Percentiles rank a stretch among this genome's conserved stretches.
Evolutionary conservation across 2,888 invertebrate species (phyloP).

Genomic region (Chymomyza amoena): DNA sequence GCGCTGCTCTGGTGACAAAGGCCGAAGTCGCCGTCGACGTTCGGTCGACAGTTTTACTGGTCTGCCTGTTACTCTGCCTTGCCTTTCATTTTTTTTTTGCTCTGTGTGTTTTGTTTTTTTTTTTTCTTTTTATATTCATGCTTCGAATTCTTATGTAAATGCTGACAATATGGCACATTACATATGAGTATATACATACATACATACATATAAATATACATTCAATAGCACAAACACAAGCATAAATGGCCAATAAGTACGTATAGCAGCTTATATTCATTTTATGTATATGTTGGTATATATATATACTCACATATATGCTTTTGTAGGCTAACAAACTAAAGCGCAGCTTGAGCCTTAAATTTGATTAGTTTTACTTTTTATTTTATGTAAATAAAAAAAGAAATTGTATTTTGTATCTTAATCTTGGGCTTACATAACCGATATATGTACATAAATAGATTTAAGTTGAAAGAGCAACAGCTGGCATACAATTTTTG

Average conservation of each 20-base stretch:
- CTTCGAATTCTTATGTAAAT: conserved; percentile 1
- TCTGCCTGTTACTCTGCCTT: conserved; percentile 4
- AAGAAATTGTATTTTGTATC: no score
- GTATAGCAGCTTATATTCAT: no score
- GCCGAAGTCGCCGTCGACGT: conserved; percentile 25
- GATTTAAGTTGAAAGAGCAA: no score
- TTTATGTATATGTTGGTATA: neutral
- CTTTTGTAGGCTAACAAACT: no score
- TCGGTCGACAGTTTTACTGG: conserved; percentile 9
- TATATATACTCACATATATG: neutral
- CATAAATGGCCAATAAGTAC: no score
- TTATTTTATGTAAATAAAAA: no score
- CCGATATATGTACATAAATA: no score
- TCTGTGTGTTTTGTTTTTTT: neutral
- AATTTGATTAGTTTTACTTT: no score
- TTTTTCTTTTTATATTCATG: neutral
- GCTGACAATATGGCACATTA: neutral
- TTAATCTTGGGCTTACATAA: no score
- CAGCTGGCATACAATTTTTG: no score
- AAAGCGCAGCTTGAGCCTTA: no score
- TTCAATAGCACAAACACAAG: neutral
- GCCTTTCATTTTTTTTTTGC: conserved; percentile 9
- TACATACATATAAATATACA: neutral
- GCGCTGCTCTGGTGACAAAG: conserved; percentile 68
- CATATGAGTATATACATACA: no score